Evolutionary conservation across 2,113 vertebrate genomes (phyloP), one percentile per base, ranked within the genome.

Genomic region (Phyllostomus hastatus): DNA sequence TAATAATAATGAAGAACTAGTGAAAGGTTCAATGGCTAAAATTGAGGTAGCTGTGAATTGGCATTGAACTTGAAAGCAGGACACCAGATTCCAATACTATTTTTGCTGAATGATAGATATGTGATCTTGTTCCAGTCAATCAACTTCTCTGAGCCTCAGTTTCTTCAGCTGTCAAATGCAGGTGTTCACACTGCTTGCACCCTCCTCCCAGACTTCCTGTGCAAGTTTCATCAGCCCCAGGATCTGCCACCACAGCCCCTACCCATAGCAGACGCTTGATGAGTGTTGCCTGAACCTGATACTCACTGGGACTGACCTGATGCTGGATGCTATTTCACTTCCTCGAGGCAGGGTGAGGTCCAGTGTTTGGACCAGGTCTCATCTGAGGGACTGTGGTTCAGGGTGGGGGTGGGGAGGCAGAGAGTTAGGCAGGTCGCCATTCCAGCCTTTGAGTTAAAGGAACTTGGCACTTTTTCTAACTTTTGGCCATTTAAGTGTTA

Each of bases 401-500:
- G 67, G 31, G 8, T 38, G 2, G 28, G 20, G 10, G 14, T 3
- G 35, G 19, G 19, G 12, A 0, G 2, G 11, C 38, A 57, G 12
- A 52, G 6, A 73, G 72, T 31, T 38, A 38, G 48, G 57, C 43
- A 66, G 35, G 52, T 31, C 48, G 15, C 41, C 67, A 20, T 80
- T 59, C 52, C 35, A 22, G 14, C 16, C 46, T 78, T 66, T 43
- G 33, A 64, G 31, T 52, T 90, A 59, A 67, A 87, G 20, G 48
- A 41, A 48, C 7, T 66, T 70, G 61, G 24, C 41, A 16, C 50
- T 52, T 81, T 28, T 75, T 28, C 31, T 64, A 54, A 76, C 22
- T 89, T 3, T 50, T 46, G 52, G 67, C 14, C 31, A 48, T 81
- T 94, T 73, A 69, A 15, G 17, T 86, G 82, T 95, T 72, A 70